A percentile compares a stretch with the other conserved stretches of the same genome.
phyloP scores from a whole-genome alignment of 2,113 vertebrate species.

The Atractosteus spatula region DNA sequence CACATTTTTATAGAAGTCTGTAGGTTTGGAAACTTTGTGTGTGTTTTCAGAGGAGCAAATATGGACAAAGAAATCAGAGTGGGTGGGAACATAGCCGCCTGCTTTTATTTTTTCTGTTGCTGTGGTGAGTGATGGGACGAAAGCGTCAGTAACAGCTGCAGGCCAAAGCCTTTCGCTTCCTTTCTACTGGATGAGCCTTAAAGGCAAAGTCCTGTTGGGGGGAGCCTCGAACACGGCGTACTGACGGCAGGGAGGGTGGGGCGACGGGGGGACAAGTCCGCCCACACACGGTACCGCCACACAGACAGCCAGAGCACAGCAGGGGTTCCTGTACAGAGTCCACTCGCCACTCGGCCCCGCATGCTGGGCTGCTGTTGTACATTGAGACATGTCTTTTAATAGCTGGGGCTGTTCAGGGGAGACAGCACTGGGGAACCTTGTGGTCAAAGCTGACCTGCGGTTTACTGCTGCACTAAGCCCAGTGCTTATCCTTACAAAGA shows the following conservation, averaged over 20 bases:
- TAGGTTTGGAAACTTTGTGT: too few species aligned
- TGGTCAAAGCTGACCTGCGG: too few species aligned
- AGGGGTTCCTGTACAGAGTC: not conserved
- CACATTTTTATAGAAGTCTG: too few species aligned
- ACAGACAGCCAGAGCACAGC: not conserved
- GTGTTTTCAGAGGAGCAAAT: not conserved
- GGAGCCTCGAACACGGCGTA: conserved; percentile 19
- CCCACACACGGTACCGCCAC: not conserved
- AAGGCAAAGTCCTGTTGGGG: conserved; percentile 52
- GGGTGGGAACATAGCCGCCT: conserved; percentile 37
- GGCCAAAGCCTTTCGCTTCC: conserved; percentile 69
- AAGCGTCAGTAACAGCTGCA: conserved; percentile 68
- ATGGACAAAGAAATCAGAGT: conserved; percentile 50
- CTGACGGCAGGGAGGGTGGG: conserved; percentile 26
- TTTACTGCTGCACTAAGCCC: too few species aligned
- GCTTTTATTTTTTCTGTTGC: conserved; percentile 72
- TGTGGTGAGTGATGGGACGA: conserved; percentile 55
- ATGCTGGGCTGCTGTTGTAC: too few species aligned
- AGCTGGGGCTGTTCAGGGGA: too few species aligned
- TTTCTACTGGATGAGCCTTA: conserved; percentile 59
- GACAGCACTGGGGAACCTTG: too few species aligned
- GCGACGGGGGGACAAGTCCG: conserved; percentile 1
- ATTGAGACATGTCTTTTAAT: too few species aligned
- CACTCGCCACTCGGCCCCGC: not conserved
- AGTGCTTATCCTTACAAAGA: too few species aligned